Evolutionary conservation across 1,140 invertebrate genomes (phyloP).

Genomic region (Bombus affinis): DNA sequence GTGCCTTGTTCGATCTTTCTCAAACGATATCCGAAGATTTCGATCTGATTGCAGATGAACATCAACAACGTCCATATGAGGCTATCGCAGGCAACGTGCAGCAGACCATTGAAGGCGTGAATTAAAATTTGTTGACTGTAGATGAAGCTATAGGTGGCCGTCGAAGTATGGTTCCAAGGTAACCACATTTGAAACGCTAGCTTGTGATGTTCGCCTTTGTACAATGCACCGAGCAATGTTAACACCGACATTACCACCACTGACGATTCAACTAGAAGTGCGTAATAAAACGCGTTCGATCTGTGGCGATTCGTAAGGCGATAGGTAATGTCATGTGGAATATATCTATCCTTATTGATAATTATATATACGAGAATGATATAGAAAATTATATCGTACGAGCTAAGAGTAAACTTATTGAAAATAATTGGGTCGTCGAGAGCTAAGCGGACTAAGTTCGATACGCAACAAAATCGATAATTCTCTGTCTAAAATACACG

Average conservation of each 20-base stretch:
- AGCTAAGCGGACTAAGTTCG: too few relatives aligned
- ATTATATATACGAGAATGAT: too few relatives aligned
- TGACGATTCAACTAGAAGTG: slow-evolving; percentile 7
- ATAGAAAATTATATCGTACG: too few relatives aligned
- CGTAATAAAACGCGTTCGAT: slow-evolving; percentile 8
- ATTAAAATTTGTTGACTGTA: slow-evolving; percentile 44
- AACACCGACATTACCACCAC: background rate
- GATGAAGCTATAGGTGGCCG: background rate
- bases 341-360: too few relatives aligned
- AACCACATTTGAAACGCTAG: slow-evolving; percentile 43
- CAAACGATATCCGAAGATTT: slow-evolving; percentile 58
- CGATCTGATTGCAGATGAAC: slow-evolving; percentile 50
- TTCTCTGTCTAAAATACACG: too few relatives aligned
- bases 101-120: slow-evolving; percentile 5
- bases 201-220: background rate
- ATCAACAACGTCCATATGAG: slow-evolving; percentile 57
- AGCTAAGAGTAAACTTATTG: too few relatives aligned
- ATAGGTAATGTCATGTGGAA: background rate
- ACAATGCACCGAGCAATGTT: background rate
- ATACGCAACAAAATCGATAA: too few relatives aligned
- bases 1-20: slow-evolving; percentile 5
- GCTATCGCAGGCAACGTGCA: slow-evolving; percentile 51
- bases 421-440: too few relatives aligned
- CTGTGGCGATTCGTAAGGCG: slow-evolving; percentile 19
- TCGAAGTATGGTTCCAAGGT: slow-evolving; percentile 35